Percentiles rank a stretch among this genome's conserved stretches.
These are phyloP conservation scores for Sphaeramia orbicularis DNA, from an alignment of 2,797 vertebrate species.

Conservation along the genomic window DNA sequence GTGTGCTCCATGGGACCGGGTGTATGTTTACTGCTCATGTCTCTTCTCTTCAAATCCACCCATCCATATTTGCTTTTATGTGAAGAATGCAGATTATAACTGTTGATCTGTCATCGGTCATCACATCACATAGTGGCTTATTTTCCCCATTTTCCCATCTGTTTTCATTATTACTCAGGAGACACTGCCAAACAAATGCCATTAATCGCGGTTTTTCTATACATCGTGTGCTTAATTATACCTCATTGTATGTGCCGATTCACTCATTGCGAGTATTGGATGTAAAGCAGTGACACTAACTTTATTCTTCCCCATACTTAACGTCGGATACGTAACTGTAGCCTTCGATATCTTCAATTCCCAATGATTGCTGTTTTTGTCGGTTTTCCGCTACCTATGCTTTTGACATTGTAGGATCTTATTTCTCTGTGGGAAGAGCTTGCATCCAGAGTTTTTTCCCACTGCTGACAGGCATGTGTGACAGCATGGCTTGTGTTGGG, in stretches of 20 bases:
- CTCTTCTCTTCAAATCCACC: slow-evolving; percentile 43
- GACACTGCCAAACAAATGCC: slow-evolving; percentile 24
- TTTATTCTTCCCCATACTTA: slow-evolving; percentile 2
- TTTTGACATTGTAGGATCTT: slow-evolving; percentile 54
- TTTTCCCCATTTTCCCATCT: slow-evolving; percentile 42
- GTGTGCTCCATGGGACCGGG: slow-evolving; percentile 33
- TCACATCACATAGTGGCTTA: neutral
- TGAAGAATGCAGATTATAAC: neutral
- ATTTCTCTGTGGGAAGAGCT: slow-evolving; percentile 38
- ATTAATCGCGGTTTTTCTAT: slow-evolving; percentile 6
- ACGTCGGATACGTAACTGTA: slow-evolving; percentile 1
- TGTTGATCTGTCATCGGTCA: slow-evolving; percentile 39
- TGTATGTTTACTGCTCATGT: slow-evolving; percentile 41
- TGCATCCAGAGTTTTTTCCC: slow-evolving; percentile 34
- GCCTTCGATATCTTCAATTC: slow-evolving; percentile 2
- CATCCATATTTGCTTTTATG: slow-evolving; percentile 41
- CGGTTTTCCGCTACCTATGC: slow-evolving; percentile 14
- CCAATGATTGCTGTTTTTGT: slow-evolving; percentile 15
- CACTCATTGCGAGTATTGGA: slow-evolving; percentile 3
- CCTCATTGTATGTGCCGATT: slow-evolving; percentile 20
- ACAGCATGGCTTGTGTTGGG: slow-evolving; percentile 32
- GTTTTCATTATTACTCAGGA: slow-evolving; percentile 34
- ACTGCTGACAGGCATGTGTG: slow-evolving; percentile 35
- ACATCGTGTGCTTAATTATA: slow-evolving; percentile 13
- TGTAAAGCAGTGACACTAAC: slow-evolving; percentile 14